phyloP scores from a whole-genome alignment of 2,797 vertebrate genomes.

The Alfaro cultratus region DNA sequence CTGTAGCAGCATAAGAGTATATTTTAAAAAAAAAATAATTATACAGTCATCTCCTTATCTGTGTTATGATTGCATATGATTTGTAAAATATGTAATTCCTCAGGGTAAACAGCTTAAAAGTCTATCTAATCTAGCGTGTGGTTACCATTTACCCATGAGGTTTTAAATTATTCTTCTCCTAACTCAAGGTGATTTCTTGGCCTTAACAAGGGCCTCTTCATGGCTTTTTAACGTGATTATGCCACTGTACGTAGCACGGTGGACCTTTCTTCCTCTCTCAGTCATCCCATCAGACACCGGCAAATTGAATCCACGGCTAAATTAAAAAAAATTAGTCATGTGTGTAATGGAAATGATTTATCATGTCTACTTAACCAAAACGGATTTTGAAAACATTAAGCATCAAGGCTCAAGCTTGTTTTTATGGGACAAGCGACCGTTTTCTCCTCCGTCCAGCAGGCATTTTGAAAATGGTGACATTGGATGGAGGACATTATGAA shows the following conservation, averaged over 20 bases:
- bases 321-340: constrained; percentile 76
- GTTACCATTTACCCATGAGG: constrained; percentile 49
- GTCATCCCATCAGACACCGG: constrained; percentile 73
- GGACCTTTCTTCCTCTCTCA: constrained; percentile 63
- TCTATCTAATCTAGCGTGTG: constrained; percentile 20
- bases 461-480: constrained; percentile 37
- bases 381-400: constrained; percentile 75
- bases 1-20: background rate
- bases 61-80: constrained; percentile 16
- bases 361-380: constrained; percentile 81
- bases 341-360: constrained; percentile 79
- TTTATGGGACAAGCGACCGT: constrained; percentile 54
- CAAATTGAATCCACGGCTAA: constrained; percentile 72
- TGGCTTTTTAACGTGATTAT: constrained; percentile 77
- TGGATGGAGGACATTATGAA: constrained; percentile 28
- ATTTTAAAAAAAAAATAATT: background rate
- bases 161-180: constrained; percentile 57
- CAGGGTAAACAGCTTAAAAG: constrained; percentile 20
- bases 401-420: constrained; percentile 66
- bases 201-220: constrained; percentile 72
- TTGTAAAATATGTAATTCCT: constrained; percentile 16
- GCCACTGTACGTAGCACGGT: constrained; percentile 57
- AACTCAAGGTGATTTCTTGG: constrained; percentile 71
- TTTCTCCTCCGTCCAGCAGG: constrained; percentile 39
- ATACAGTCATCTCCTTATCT: background rate